Percentiles rank a stretch among this genome's conserved stretches.
Conservation (phyloP, 2,888 invertebrate genomes). For the Diloba caeruleocephala region DNA sequence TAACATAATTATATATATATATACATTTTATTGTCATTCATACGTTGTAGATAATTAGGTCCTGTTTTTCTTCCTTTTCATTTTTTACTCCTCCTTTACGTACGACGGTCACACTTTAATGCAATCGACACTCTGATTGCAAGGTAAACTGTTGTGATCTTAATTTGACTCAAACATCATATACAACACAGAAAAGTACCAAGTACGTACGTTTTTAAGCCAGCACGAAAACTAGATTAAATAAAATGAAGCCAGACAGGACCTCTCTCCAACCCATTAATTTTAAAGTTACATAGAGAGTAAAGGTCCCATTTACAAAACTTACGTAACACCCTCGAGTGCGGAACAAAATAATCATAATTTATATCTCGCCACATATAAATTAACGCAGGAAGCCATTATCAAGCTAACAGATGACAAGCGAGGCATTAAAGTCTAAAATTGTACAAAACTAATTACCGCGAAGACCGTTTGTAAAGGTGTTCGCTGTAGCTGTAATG, state of each 20-base stretch:
- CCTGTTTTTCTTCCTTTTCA: too few relatives aligned
- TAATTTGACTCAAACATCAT: neutral
- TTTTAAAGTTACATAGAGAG: constrained; percentile 46
- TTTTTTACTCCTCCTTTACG: too few relatives aligned
- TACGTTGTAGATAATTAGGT: too few relatives aligned
- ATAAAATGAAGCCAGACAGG: constrained; percentile 33
- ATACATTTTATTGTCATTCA: too few relatives aligned
- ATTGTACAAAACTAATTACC: constrained; percentile 82
- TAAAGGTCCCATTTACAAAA: constrained; percentile 38
- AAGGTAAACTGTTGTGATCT: neutral
- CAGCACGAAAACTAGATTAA: constrained; percentile 35
- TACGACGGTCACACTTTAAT: too few relatives aligned
- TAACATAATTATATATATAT: too few relatives aligned
- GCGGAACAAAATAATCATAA: constrained; percentile 66
- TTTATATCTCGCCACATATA: constrained; percentile 69
- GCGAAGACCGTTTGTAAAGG: constrained; percentile 64
- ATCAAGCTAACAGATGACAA: constrained; percentile 71
- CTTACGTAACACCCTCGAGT: constrained; percentile 34
- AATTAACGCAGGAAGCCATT: constrained; percentile 80
- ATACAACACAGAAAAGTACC: constrained; percentile 4
- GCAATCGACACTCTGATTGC: too few relatives aligned
- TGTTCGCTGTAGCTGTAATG: constrained; percentile 44
- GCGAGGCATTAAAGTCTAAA: constrained; percentile 77
- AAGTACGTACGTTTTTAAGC: constrained; percentile 18
- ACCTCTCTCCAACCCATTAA: constrained; percentile 33